Conservation (phyloP, 2,797 vertebrate species). For the Xenentodon cancila region DNA sequence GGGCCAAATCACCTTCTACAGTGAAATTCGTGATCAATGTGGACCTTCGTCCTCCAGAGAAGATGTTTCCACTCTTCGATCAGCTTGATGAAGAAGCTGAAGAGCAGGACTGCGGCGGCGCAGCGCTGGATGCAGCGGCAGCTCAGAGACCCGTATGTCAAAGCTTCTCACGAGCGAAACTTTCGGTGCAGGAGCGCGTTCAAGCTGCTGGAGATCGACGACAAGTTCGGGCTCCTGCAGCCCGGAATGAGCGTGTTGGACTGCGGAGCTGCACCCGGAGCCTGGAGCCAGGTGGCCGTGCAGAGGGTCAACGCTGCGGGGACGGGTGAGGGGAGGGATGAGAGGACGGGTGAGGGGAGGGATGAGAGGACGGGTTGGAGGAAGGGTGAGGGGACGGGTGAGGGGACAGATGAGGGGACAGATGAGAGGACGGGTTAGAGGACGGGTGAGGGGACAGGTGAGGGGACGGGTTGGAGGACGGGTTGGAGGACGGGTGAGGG, state of each 20-base stretch:
- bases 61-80: constrained; percentile 74
- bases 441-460: too few relatives aligned
- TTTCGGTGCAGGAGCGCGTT: constrained; percentile 95
- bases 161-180: constrained; percentile 81
- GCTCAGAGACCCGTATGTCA: constrained; percentile 90
- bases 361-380: too few relatives aligned
- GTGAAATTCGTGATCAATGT: constrained; percentile 54
- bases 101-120: constrained; percentile 78
- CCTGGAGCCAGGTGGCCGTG: constrained; percentile 95
- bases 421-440: too few relatives aligned
- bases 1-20: not conserved
- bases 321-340: constrained; percentile 77
- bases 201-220: constrained; percentile 91
- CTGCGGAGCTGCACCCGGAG: constrained; percentile 94
- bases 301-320: constrained; percentile 88
- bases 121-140: constrained; percentile 89
- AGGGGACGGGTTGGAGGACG: too few relatives aligned
- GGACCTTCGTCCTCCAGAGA: constrained; percentile 6
- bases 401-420: too few relatives aligned
- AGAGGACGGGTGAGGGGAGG: too few relatives aligned
- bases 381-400: too few relatives aligned
- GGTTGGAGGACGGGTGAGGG: too few relatives aligned
- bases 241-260: constrained; percentile 90
- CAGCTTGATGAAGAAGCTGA: constrained; percentile 67
- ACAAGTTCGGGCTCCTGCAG: constrained; percentile 81